phyloP scores from a whole-genome alignment of 1,140 invertebrate species.

The Tetramorium parvispinum region DNA sequence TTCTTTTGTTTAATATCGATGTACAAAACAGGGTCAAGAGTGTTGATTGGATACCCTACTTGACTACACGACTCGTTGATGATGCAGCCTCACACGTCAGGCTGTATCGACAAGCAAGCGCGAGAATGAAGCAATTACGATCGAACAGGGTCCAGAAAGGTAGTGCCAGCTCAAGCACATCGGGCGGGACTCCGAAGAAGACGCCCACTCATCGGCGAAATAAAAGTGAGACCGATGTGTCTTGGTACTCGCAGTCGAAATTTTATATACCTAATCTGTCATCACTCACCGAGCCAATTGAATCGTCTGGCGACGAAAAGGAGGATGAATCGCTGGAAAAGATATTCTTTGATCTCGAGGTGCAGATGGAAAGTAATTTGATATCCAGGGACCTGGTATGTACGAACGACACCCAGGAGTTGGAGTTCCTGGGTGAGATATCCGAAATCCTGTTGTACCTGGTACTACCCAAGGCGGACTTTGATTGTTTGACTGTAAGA shows the following conservation, averaged over 20 bases:
- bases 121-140: conserved; percentile 86
- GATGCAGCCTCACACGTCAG: conserved; percentile 95
- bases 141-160: conserved; percentile 84
- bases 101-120: conserved; percentile 91
- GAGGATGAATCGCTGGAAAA: conserved; percentile 87
- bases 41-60: conserved; percentile 95
- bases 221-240: conserved; percentile 90
- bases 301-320: conserved; percentile 72
- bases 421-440: conserved; percentile 93
- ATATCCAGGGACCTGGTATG: conserved; percentile 89
- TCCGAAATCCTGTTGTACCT: conserved; percentile 94
- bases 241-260: conserved; percentile 87
- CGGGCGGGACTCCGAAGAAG: conserved; percentile 85
- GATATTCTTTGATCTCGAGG: conserved; percentile 95
- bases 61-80: conserved; percentile 95
- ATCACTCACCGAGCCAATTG: conserved; percentile 81
- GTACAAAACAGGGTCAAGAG: conserved; percentile 90
- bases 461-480: conserved; percentile 93
- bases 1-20: conserved; percentile 20
- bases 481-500: conserved; percentile 93
- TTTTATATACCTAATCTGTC: conserved; percentile 84
- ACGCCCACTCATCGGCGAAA: conserved; percentile 88
- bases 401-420: conserved; percentile 88
- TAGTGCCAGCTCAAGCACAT: conserved; percentile 82
- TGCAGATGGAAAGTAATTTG: conserved; percentile 93